Evolutionary conservation across 2,888 invertebrate species (phyloP).

Genomic region (Acanthosepion lycidas): DNA sequence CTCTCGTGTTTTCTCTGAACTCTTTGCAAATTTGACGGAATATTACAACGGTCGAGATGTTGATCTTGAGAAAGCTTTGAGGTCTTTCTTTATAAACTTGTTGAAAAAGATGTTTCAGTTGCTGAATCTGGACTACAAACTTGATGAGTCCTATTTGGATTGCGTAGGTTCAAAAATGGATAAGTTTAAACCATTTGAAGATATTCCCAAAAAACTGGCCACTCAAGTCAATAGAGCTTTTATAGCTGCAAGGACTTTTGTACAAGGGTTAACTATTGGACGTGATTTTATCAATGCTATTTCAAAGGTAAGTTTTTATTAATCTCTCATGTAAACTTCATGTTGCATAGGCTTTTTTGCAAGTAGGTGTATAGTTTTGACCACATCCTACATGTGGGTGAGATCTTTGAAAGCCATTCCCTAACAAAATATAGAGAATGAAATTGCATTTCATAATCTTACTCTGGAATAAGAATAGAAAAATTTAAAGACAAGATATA

Average conservation of each 20-base stretch:
- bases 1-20: conserved; percentile 91
- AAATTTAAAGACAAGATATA: too few species aligned
- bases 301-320: conserved; percentile 65
- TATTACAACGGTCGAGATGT: conserved; percentile 84
- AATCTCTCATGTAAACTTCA: background rate
- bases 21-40: conserved; percentile 90
- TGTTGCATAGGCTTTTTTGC: too few species aligned
- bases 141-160: conserved; percentile 85
- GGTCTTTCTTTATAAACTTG: conserved; percentile 91
- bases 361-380: too few species aligned
- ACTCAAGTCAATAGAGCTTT: conserved; percentile 92
- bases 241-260: conserved; percentile 94
- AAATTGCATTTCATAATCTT: too few species aligned
- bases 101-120: conserved; percentile 94
- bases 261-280: conserved; percentile 88
- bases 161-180: conserved; percentile 95
- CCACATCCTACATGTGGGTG: too few species aligned
- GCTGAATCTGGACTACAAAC: conserved; percentile 91
- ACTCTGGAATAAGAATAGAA: too few species aligned
- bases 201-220: conserved; percentile 92
- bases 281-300: conserved; percentile 82
- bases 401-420: too few species aligned
- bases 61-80: conserved; percentile 89
- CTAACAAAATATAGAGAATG: too few species aligned
- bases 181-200: conserved; percentile 94